Evolutionary conservation across 2,888 invertebrate genomes (phyloP), one percentile per base, ranked within the genome.

Genomic region (Agonopterix alstromeriana): DNA sequence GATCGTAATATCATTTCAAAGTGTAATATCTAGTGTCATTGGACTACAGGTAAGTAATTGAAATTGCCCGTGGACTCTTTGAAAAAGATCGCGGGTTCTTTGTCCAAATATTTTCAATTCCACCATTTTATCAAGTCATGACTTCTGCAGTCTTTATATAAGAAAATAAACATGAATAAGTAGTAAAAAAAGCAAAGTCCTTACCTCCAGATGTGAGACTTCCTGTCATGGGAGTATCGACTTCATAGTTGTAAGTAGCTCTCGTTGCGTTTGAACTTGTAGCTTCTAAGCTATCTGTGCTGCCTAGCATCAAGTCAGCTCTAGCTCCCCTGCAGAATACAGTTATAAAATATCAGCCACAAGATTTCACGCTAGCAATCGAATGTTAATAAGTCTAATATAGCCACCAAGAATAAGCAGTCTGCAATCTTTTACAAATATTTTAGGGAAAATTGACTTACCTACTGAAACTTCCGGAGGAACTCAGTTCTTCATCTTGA

Each of bases 171-270:
- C 38, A 38, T 3, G 27, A 27, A 27, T 27, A n/a, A n/a, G n/a
- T n/a, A 27, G 27, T 27, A 27, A 27, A 27, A 43, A 50, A 57
- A 35, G 36, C 36, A 45, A 42, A 42, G 42, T 10, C 3, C 73
- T 77, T 63, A 89, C 89, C 89, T 74, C 89, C 89, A 74, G 95
- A 95, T 12, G 95, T 95, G 48, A 95, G 92, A 74, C 95, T 95
- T 48, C 95, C 95, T 0, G 95, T 95, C 93, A 95, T 95, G 40
- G 95, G 92, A 0, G 95, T 96, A 67, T 95, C 95, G 0, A 94
- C 94, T 75, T 95, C 95, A 58, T 94, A 94, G 70, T 95, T 95
- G 68, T 94, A 95, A 0, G 95, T 95, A 9, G 95, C 95, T 61
- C 95, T 92, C 1, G 95, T 95, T 0, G 94, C 95, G 43, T 93